Conservation (phyloP, 2,888 invertebrate species). For the Eupithecia insigniata region DNA sequence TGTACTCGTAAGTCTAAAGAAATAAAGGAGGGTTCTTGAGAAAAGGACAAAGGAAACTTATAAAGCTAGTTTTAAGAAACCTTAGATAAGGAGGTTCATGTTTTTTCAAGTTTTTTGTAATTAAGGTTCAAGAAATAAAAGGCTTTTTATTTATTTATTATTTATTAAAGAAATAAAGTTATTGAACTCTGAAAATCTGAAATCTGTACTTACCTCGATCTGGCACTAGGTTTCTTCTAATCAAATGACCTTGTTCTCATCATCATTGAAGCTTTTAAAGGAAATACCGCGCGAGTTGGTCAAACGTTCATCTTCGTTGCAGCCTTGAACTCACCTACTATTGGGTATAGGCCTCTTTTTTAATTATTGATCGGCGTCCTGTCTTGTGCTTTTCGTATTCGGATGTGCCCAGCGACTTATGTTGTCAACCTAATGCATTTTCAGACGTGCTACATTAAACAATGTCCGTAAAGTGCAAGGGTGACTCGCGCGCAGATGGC, state of each 20-base stretch:
- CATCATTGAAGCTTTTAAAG: background rate
- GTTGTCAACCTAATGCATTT: background rate
- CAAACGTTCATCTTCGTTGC: background rate
- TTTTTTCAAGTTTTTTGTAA: too few relatives aligned
- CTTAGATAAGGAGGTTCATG: too few relatives aligned
- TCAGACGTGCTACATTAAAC: background rate
- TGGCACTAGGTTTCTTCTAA: background rate
- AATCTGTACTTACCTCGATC: background rate
- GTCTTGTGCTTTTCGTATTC: background rate
- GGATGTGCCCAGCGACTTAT: background rate
- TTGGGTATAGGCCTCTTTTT: background rate
- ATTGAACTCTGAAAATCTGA: too few relatives aligned
- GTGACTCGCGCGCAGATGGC: too few relatives aligned
- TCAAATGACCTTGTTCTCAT: background rate
- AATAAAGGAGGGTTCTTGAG: too few relatives aligned
- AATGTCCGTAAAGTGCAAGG: too few relatives aligned
- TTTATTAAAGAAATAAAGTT: too few relatives aligned
- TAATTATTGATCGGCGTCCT: background rate
- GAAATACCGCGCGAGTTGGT: background rate
- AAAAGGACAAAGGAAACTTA: too few relatives aligned
- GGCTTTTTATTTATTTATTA: too few relatives aligned
- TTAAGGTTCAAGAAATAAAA: too few relatives aligned
- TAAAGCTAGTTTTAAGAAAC: too few relatives aligned
- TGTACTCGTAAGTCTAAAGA: too few relatives aligned
- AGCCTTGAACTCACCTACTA: background rate